These are phyloP conservation scores for Phyllostomus discolor DNA, from an alignment of 2,113 vertebrate genomes.

Conservation along the genomic window DNA sequence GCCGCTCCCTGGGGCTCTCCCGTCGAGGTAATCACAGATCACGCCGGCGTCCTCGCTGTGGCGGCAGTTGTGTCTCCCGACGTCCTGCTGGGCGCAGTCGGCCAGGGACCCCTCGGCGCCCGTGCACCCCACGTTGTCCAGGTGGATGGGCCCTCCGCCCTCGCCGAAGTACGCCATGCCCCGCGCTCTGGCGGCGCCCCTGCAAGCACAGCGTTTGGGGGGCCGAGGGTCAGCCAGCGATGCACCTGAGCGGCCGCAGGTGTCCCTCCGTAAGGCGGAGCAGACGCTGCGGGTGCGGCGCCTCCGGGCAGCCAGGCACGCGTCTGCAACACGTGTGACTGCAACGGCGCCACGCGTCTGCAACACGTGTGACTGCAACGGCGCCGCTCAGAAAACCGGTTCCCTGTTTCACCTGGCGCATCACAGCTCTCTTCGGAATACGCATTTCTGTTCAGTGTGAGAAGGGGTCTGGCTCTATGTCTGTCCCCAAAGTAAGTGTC, in stretches of 20 bases:
- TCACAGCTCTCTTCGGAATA: not conserved
- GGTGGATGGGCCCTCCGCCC: constrained; percentile 92
- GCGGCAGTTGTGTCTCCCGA: constrained; percentile 94
- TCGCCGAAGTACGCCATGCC: constrained; percentile 98
- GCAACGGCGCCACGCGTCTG: not conserved
- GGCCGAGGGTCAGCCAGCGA: not conserved
- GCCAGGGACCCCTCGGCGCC: constrained; percentile 88
- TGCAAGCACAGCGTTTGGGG: constrained; percentile 68
- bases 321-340: not conserved
- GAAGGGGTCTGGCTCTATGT: not conserved
- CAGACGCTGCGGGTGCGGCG: not conserved
- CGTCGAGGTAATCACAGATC: constrained; percentile 90
- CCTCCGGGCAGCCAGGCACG: not conserved
- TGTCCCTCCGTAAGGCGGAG: not conserved
- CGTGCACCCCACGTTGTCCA: constrained; percentile 93
- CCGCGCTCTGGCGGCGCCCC: constrained; percentile 90
- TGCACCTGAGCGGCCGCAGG: too few relatives aligned
- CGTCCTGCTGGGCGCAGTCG: constrained; percentile 93
- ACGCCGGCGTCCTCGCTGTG: constrained; percentile 97
- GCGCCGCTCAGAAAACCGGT: not conserved
- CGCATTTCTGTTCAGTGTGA: not conserved
- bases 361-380: not conserved
- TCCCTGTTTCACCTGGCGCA: not conserved
- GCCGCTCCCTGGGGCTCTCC: constrained; percentile 71
- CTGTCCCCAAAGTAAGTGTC: not conserved